Conservation (phyloP, 2,113 vertebrate genomes). For the Rhinopomastus cyanomelas region DNA sequence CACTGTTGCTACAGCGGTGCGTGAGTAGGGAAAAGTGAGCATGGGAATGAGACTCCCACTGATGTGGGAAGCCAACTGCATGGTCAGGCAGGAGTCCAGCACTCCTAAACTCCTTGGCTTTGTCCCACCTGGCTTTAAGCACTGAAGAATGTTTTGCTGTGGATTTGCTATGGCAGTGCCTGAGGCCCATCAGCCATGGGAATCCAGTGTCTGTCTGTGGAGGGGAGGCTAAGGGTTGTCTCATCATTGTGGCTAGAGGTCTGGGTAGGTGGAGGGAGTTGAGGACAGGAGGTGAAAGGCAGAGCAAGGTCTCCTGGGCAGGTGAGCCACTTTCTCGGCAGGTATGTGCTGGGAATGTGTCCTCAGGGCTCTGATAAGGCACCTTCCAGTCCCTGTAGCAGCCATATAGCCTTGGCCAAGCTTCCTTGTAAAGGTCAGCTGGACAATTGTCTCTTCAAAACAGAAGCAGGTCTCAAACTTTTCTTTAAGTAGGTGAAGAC, state of each 20-base stretch:
- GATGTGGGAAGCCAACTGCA: neutral
- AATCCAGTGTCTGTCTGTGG: accelerated
- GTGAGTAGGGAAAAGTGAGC: no score
- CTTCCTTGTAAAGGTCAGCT: neutral
- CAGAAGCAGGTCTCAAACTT: neutral
- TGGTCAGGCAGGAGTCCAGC: accelerated
- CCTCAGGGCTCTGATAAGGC: neutral
- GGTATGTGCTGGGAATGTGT: accelerated
- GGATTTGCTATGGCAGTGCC: neutral
- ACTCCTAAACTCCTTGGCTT: neutral
- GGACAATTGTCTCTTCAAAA: neutral
- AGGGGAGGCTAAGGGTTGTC: neutral
- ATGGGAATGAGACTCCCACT: neutral
- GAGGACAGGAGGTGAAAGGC: neutral
- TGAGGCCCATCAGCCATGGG: accelerated
- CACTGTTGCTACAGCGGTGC: neutral
- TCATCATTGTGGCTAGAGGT: neutral
- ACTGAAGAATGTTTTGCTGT: neutral
- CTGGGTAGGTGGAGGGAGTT: neutral
- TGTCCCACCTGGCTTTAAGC: neutral
- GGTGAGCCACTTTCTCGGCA: neutral
- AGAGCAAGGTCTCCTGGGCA: neutral
- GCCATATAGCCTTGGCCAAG: neutral
- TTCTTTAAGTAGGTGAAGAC: neutral
- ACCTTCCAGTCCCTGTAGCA: no score